Conservation (phyloP, 2,797 vertebrate genomes). For the Philypnodon macrostomus region DNA sequence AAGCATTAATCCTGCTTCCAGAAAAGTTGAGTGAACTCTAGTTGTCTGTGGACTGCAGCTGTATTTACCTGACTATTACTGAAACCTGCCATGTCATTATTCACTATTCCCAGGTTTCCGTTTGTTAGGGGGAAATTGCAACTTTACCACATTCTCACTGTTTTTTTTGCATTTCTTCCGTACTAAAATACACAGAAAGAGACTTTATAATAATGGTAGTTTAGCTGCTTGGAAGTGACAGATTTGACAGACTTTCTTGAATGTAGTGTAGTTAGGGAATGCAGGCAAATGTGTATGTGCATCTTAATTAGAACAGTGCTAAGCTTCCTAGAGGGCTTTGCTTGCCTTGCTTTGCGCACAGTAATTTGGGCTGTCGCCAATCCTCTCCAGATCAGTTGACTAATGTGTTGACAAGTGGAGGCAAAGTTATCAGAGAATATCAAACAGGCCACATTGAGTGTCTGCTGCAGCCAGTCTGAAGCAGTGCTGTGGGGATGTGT, state of each 20-base stretch:
- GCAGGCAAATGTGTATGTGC: conserved; percentile 59
- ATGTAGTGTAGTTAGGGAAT: conserved; percentile 30
- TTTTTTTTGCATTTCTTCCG: no score
- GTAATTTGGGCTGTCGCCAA: conserved; percentile 71
- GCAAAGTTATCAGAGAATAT: conserved; percentile 61
- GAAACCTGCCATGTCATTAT: conserved; percentile 4
- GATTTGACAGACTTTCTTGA: conserved; percentile 26
- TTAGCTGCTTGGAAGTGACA: no score
- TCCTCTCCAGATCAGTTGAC: conserved; percentile 63
- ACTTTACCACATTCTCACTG: no score
- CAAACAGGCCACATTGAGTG: conserved; percentile 49
- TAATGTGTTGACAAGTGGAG: conserved; percentile 65
- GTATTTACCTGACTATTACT: conserved; percentile 15
- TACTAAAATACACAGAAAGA: no score
- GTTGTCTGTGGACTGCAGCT: neutral
- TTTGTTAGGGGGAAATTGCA: no score
- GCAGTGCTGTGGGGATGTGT: conserved; percentile 26
- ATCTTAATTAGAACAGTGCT: conserved; percentile 64
- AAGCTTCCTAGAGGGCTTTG: conserved; percentile 61
- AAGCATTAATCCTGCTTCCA: neutral
- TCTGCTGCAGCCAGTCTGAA: conserved; percentile 28
- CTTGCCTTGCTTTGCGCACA: conserved; percentile 55
- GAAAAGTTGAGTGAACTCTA: neutral
- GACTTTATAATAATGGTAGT: no score
- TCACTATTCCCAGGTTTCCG: no score